Conservation (phyloP, 2,888 invertebrate genomes). For the Eledone cirrhosa region DNA sequence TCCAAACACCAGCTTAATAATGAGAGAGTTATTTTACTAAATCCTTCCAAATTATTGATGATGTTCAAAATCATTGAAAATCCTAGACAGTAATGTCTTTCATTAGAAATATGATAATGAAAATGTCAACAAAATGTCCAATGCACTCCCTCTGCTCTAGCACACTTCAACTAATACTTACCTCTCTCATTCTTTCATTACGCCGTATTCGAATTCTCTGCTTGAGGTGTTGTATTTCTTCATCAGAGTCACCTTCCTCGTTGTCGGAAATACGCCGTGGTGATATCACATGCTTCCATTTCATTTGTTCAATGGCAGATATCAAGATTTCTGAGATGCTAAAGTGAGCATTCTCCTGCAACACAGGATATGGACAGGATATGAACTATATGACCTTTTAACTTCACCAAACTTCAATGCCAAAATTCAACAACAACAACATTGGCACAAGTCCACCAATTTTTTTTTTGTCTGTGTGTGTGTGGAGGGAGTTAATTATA, state of each 20-base stretch:
- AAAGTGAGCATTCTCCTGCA: slow-evolving; percentile 85
- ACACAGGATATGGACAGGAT: neutral
- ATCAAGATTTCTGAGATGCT: slow-evolving; percentile 85
- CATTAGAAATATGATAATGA: no score
- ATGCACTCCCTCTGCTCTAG: no score
- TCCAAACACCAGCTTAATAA: no score
- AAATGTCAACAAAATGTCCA: no score
- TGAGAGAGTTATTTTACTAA: no score
- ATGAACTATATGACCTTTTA: neutral
- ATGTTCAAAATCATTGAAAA: no score
- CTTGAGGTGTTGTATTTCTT: slow-evolving; percentile 75
- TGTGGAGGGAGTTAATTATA: neutral
- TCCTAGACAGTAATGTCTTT: no score
- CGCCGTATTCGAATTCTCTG: slow-evolving; percentile 74
- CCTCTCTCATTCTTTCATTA: slow-evolving; percentile 65
- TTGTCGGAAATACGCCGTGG: slow-evolving; percentile 40
- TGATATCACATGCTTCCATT: slow-evolving; percentile 62
- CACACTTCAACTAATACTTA: slow-evolving; percentile 32
- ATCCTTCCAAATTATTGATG: no score
- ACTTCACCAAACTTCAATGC: neutral
- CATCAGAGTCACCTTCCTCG: slow-evolving; percentile 73
- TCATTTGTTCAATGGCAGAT: slow-evolving; percentile 77
- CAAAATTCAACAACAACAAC: neutral
- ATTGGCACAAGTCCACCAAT: neutral
- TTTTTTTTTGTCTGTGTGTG: neutral